Evolutionary conservation across 2,797 vertebrate genomes (phyloP).

Genomic region (Acanthis flammea): DNA sequence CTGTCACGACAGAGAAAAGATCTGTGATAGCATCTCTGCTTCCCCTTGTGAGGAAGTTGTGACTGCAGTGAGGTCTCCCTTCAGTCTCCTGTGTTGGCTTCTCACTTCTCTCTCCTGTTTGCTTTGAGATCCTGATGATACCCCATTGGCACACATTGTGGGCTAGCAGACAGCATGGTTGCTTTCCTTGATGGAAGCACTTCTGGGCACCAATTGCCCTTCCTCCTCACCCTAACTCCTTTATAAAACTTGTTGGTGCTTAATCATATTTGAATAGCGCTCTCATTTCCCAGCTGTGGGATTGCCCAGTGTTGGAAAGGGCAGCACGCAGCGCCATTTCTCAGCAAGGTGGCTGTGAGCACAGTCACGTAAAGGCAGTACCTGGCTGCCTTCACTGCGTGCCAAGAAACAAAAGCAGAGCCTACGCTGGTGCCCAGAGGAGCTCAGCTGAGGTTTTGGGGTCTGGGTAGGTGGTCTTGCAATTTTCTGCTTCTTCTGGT

Average conservation of each 20-base stretch:
- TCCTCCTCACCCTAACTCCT: neutral
- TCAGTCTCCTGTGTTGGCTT: neutral
- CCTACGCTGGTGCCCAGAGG: neutral
- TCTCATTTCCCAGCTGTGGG: neutral
- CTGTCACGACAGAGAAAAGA: neutral
- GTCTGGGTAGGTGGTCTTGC: neutral
- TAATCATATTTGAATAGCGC: accelerated
- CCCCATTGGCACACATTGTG: accelerated
- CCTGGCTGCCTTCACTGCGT: neutral
- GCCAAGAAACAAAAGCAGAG: neutral
- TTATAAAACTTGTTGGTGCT: accelerated
- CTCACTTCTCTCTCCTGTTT: neutral
- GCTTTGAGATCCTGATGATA: neutral
- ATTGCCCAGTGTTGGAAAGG: neutral
- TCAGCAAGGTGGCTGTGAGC: neutral
- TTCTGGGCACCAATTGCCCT: neutral
- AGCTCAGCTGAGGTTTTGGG: neutral
- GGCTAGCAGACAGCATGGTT: neutral
- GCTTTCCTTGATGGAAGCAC: neutral
- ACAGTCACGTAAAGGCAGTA: accelerated
- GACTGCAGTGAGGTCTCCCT: neutral
- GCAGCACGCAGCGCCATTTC: accelerated
- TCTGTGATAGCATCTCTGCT: neutral
- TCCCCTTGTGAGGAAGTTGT: neutral
- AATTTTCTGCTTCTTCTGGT: neutral